phyloP scores from a whole-genome alignment of 2,797 vertebrate species.

The Enoplosus armatus region DNA sequence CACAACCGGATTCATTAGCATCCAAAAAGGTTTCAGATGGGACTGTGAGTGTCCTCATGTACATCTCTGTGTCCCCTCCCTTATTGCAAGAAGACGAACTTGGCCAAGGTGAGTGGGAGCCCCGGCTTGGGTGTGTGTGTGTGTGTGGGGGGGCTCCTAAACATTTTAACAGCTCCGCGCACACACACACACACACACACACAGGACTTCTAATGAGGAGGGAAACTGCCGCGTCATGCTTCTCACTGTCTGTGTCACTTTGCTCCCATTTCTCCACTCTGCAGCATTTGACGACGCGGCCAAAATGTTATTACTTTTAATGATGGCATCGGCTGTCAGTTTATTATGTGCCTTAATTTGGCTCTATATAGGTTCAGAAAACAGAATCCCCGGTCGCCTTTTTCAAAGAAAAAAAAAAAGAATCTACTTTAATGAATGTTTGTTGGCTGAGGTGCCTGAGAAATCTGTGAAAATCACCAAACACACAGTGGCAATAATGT shows the following conservation, averaged over 20 bases:
- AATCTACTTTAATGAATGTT: neutral
- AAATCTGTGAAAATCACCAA: neutral
- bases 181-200: slow-evolving; percentile 13
- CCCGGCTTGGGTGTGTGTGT: neutral
- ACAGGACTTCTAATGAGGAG: slow-evolving; percentile 46
- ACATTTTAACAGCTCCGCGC: slow-evolving; percentile 33
- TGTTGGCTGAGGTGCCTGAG: neutral
- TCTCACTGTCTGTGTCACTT: slow-evolving; percentile 21
- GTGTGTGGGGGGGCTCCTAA: slow-evolving; percentile 15
- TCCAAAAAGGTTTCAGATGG: slow-evolving; percentile 3
- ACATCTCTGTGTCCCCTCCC: neutral
- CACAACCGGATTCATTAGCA: slow-evolving; percentile 30
- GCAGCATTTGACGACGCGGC: slow-evolving; percentile 9
- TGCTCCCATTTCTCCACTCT: neutral
- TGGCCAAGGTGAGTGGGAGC: slow-evolving; percentile 51
- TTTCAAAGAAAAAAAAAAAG: neutral
- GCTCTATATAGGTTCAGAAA: neutral
- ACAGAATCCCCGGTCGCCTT: neutral
- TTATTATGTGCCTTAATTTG: neutral
- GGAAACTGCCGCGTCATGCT: slow-evolving; percentile 46
- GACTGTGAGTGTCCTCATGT: slow-evolving; percentile 16
- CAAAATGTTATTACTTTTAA: neutral
- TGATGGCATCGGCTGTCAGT: neutral
- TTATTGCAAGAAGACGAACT: slow-evolving; percentile 11
- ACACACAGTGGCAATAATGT: neutral